Evolutionary conservation across 2,113 vertebrate species (phyloP), one percentile per base, ranked within the genome.

Genomic region (Podiceps cristatus): DNA sequence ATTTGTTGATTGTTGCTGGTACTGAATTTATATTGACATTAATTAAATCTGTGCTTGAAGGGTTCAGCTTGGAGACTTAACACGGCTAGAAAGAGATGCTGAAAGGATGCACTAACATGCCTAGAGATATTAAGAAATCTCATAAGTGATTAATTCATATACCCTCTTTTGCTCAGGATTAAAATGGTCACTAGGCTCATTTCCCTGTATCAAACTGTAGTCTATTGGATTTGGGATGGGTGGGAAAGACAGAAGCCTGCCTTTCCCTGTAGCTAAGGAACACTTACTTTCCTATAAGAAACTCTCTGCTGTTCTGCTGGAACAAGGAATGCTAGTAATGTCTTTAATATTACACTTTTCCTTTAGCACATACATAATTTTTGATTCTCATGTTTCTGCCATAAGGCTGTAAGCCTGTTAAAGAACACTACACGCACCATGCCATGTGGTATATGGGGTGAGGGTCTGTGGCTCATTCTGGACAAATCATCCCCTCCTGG

Each of bases 1-100:
- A 59, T 78, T 78, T 96, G 76, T 93, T 85, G 76, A 60, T 89
- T 86, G 86, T 93, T 94, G 47, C 81, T 72, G 47, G 19, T 81
- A 27, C 72, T 93, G 94, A 84, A 94, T 94, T 92, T 84, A 50
- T 81, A 74, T 29, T 96, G 86, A 80, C 68, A 67, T 80, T 89
- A 91, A 95, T 92, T 88, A 95, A 94, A 94, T 89, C 50, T 1
- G 10, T 96, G 79, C 79, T 94, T 80, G 64, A 94, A 92, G 47
- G 19, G 55, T 84, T 96, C 68, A 81, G 55, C 55, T 77, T 62
- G 59, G 63, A 88, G 79, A 94, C 55, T 72, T 71, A 69, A n/a
- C 72, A 47, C 71, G 83, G 59, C 63, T 89, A 52, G 50, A 77
- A 86, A 29, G 50, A 83, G 55, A 69, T 83, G 63, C 63, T 95